Conservation (phyloP, 2,888 invertebrate genomes). For the Halictus ligatus region DNA sequence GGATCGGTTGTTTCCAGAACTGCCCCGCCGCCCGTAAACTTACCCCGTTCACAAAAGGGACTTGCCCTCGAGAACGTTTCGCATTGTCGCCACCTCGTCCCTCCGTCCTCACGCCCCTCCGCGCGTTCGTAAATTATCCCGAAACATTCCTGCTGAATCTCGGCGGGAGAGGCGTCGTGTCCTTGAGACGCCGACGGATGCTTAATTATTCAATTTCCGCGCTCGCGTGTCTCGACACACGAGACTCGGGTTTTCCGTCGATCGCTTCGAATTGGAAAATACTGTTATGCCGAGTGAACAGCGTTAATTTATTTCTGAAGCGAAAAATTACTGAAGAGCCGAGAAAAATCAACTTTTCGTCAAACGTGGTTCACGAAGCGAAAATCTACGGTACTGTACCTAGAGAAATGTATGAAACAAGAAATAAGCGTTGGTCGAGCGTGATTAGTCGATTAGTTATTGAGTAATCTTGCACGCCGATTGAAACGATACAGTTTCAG, state of each 20-base stretch:
- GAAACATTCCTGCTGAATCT: neutral
- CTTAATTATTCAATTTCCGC: conserved; percentile 15
- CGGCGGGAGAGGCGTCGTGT: neutral
- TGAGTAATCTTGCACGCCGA: no score
- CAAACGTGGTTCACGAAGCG: no score
- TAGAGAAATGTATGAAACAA: no score
- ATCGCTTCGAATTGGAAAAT: neutral
- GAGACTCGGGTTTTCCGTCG: neutral
- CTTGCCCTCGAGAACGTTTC: conserved; percentile 15
- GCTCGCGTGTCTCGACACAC: neutral
- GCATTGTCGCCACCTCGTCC: conserved; percentile 9
- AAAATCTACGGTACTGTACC: no score
- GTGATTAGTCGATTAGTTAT: no score
- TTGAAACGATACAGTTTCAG: no score
- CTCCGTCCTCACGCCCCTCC: neutral
- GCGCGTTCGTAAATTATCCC: conserved; percentile 37
- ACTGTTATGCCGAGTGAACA: neutral
- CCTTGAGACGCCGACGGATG: conserved; percentile 6
- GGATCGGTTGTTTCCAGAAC: conserved; percentile 39
- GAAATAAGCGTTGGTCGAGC: no score
- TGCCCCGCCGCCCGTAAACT: conserved; percentile 27
- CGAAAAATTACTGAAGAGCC: no score
- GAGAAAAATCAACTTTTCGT: no score
- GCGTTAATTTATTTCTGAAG: no score
- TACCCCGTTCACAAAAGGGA: conserved; percentile 39